These are phyloP conservation scores for Pomacea canaliculata DNA, from an alignment of 2,888 invertebrate genomes.

Conservation along the genomic window DNA sequence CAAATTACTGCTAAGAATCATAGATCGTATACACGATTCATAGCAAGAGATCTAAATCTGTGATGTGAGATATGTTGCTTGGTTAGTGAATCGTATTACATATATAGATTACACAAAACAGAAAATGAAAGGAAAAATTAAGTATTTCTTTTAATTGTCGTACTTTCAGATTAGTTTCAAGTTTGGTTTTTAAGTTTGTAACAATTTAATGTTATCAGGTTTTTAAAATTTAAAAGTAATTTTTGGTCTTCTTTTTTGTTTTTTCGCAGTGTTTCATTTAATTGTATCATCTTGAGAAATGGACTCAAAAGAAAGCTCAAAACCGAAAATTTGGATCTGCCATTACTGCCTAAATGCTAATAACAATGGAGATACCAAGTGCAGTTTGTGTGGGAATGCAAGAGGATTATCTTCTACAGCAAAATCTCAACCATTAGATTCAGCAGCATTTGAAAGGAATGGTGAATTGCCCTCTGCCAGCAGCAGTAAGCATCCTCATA, in stretches of 20 bases:
- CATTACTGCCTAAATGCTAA: conserved; percentile 77
- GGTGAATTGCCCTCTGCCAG: background rate
- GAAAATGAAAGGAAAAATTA: no score
- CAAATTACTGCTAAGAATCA: no score
- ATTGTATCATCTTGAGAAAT: background rate
- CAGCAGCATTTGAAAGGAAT: background rate
- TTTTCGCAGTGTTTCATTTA: background rate
- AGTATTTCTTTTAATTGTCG: no score
- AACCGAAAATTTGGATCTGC: conserved; percentile 66
- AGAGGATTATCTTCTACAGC: conserved; percentile 1
- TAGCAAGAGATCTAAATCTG: no score
- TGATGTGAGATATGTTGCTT: no score
- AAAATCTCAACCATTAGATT: background rate
- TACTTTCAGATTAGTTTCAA: no score
- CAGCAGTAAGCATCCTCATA: no score
- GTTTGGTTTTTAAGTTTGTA: no score
- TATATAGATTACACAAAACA: no score
- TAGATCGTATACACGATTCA: no score
- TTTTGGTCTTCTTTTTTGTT: background rate
- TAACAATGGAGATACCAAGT: conserved; percentile 33
- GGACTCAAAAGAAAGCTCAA: conserved; percentile 18
- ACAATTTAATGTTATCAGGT: background rate
- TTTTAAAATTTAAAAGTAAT: background rate
- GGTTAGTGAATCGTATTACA: no score
- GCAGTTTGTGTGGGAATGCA: conserved; percentile 41